Evolutionary conservation across 2,888 invertebrate genomes (phyloP), one percentile per base, ranked within the genome.

Genomic region (Stomorhina lunata): DNA sequence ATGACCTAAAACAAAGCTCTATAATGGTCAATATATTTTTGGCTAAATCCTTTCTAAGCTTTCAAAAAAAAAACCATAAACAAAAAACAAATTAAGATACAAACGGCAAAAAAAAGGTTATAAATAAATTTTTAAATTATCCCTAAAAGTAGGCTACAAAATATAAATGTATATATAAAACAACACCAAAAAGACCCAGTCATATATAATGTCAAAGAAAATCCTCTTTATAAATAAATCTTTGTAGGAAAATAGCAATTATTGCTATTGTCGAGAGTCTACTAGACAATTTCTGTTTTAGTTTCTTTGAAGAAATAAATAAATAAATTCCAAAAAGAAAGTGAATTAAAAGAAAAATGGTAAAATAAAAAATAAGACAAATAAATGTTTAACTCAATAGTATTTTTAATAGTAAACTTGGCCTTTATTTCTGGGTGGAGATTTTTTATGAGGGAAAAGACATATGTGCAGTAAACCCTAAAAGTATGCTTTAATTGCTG

Each of bases 351-450:
- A 66, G 34, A 45, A 29, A 45, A 50, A n/a, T 32, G 10, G 6
- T 59, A 40, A 12, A 25, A 32, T 43, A 3, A 17, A 40, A 40
- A 43, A 22, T 4, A 17, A 50, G 37, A 57, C 12, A 59, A 68
- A 71, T n/a, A 79, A 55, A 57, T 40, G 40, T 57, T 59, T 68
- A 55, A 63, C n/a, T n/a, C n/a, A 78, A 63, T 69, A 77, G 78
- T 79, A 79, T 65, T 65, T n/a, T 72, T 66, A 72, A 79, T 72
- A 79, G 79, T 79, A 79, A 79, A 79, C 79, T 79, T 79, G 79
- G 79, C 79, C 79, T 79, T 72, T 57, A 59, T 66, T 65, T 22
- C 43, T 76, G 12, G 5, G 53, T 27, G 5, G n/a, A n/a, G n/a
- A n/a, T n/a, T 57, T 43, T 22, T 22, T 29, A 43, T 55, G 10